phyloP scores from a whole-genome alignment of 2,113 vertebrate genomes.

The Centropus bengalensis region DNA sequence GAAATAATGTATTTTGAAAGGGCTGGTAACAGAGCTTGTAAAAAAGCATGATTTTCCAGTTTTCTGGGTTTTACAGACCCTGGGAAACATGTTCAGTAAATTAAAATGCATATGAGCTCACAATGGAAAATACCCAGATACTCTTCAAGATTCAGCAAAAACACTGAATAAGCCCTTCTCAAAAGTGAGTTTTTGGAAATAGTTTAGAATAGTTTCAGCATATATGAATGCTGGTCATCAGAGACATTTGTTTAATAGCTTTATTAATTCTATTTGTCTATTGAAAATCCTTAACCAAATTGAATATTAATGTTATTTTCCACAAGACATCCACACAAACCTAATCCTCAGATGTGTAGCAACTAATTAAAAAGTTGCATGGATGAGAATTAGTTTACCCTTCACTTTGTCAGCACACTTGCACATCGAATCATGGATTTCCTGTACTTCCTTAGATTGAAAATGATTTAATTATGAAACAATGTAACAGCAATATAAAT shows the following conservation, averaged over 20 bases:
- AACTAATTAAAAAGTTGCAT: slow-evolving; percentile 59
- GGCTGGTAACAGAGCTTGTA: not conserved
- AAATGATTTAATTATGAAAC: slow-evolving; percentile 36
- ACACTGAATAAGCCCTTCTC: not conserved
- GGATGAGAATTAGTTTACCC: slow-evolving; percentile 41
- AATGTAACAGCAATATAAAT: not conserved
- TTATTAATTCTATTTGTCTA: slow-evolving; percentile 63
- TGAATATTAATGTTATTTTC: slow-evolving; percentile 68
- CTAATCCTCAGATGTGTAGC: slow-evolving; percentile 47
- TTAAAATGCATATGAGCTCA: not conserved
- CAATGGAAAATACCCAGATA: not conserved
- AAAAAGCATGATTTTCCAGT: not conserved
- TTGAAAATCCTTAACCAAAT: slow-evolving; percentile 36
- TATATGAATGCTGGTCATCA: slow-evolving; percentile 30
- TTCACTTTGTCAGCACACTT: slow-evolving; percentile 49
- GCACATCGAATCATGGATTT: slow-evolving; percentile 32
- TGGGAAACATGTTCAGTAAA: not conserved
- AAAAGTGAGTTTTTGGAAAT: not conserved
- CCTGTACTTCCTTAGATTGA: slow-evolving; percentile 14
- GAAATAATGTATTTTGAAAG: not conserved
- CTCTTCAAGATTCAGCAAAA: not conserved
- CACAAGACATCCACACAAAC: slow-evolving; percentile 47
- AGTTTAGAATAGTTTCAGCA: not conserved
- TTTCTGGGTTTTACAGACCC: not conserved
- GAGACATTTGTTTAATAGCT: slow-evolving; percentile 50